Conservation (phyloP, 2,113 vertebrate species). For the Leptocoma aspasia region DNA sequence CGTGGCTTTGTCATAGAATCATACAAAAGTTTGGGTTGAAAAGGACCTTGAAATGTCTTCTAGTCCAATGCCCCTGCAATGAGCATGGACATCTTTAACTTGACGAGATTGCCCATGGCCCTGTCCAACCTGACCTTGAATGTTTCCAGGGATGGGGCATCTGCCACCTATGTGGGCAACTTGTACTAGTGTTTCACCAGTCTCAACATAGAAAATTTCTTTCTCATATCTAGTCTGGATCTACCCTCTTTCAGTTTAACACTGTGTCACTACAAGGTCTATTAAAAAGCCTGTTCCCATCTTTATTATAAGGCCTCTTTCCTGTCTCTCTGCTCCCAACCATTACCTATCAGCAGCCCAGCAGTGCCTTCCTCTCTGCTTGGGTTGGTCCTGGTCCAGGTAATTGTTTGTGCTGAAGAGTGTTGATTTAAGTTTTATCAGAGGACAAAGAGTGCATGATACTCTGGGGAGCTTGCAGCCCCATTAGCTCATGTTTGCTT, state of each 20-base stretch:
- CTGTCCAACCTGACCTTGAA: background rate
- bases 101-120: background rate
- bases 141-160: background rate
- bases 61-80: background rate
- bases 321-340: background rate
- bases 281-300: background rate
- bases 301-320: background rate
- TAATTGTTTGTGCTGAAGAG: background rate
- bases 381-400: background rate
- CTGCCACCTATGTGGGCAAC: background rate
- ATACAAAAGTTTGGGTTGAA: background rate
- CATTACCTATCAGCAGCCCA: background rate
- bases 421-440: background rate
- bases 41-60: background rate
- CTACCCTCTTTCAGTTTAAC: background rate
- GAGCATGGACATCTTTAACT: background rate
- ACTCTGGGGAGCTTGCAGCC: background rate
- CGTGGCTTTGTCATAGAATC: background rate
- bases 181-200: background rate
- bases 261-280: background rate
- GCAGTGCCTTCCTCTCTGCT: accelerated
- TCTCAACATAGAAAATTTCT: background rate
- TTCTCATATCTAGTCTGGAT: background rate
- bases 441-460: background rate
- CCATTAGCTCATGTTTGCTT: conserved; percentile 9